Base-by-base conservation (phyloP, 1,140 invertebrate genomes). In the Maniola jurtina region DNA sequence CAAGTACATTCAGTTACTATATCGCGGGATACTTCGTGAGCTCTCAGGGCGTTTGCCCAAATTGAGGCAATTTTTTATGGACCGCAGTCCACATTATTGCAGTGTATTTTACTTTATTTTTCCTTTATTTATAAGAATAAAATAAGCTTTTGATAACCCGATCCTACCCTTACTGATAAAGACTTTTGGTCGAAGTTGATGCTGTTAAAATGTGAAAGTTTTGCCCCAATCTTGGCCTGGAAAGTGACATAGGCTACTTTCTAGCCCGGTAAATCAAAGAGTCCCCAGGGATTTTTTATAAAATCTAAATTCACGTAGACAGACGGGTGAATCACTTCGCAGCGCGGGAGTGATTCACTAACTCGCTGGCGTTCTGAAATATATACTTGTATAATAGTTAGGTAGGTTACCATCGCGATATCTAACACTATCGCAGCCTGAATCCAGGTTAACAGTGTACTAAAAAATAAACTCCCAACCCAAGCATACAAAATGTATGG, bases 1-100 rank as follows among this genome's bases (percentile, higher is more conserved):
- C 47, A 59, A 61, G 35, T 61, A 61, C 60, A 61, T 54, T 61
- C 47, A 61, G 60, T 61, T 61, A n/a, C 47, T 61, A 61, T 61
- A 61, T 61, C 35, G 60, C n/a, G 48, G 45, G 47, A 34, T 61
- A 52, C 48, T 50, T 61, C 13, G 45, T 38, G 5, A 54, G 15
- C 58, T 45, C 58, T 60, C 11, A 14, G 58, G 58, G 58, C n/a
- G 16, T 40, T 34, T 25, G 48, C 25, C 6, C 14, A 45, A 45
- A 45, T 45, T 45, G 42, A 11, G 13, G 42, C 42, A 11, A 45
- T 45, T 11, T 45, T 45, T 45, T 45, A n/a, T 45, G 13, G 5
- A 45, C n/a, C n/a, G n/a, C n/a, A n/a, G 36, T 38, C 36, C 36
- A 9, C 38, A 6, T 40, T 11, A 25, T 25, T 25, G 4, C 4